phyloP scores from a whole-genome alignment of 1,140 invertebrate genomes.

The Ladona fulva region DNA sequence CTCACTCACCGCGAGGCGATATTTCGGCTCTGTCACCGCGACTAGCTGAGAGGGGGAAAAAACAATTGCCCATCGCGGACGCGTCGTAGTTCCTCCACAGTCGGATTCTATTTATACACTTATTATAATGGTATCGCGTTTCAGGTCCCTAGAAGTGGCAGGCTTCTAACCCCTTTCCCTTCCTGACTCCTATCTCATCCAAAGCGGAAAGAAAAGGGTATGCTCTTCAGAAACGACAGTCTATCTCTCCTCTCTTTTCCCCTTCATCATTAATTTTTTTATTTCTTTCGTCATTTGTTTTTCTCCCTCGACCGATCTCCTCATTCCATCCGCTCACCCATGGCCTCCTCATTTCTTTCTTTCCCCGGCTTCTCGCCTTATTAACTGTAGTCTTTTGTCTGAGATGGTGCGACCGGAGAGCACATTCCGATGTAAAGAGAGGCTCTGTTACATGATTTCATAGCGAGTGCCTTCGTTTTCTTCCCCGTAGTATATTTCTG shows the following conservation, averaged over 20 bases:
- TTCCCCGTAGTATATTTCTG: too few species aligned
- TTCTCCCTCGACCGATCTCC: neutral
- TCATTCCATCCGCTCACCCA: neutral
- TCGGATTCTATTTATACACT: neutral
- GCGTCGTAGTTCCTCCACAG: neutral
- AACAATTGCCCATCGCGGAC: slow-evolving; percentile 6
- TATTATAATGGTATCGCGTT: slow-evolving; percentile 6
- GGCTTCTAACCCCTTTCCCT: neutral
- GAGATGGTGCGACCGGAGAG: neutral
- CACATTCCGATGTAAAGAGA: neutral
- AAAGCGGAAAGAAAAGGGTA: too few species aligned
- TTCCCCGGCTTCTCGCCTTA: neutral
- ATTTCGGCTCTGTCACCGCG: neutral
- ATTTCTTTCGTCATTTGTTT: neutral
- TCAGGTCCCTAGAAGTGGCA: neutral
- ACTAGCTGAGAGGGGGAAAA: neutral
- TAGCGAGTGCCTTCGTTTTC: too few species aligned
- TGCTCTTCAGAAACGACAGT: neutral
- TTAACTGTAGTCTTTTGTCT: neutral
- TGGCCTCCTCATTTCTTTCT: neutral
- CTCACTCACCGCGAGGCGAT: neutral
- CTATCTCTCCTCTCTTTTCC: neutral
- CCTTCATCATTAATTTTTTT: neutral
- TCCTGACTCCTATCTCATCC: neutral
- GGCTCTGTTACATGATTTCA: neutral